Base-by-base conservation (phyloP, 2,888 invertebrate species). In the Subacronicta megacephala region DNA sequence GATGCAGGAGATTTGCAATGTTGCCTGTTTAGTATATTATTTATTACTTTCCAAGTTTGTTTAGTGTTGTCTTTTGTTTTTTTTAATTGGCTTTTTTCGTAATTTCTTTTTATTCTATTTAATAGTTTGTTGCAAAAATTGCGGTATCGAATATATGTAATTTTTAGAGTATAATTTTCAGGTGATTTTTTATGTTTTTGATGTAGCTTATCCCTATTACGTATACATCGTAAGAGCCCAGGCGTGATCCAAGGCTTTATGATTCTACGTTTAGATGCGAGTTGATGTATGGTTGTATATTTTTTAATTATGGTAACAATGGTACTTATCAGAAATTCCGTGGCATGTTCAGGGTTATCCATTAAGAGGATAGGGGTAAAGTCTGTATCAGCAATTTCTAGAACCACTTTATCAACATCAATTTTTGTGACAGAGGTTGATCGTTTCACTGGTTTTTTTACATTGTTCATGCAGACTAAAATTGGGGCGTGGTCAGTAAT, bases 111-210 rank as follows among this genome's bases (percentile, higher is more conserved):
- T n/a, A 18, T n/a, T 31, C 10, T 40, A 12, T 16, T 15, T 17
- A 41, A 10, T 7, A 41, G n/a, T 41, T 50, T 50, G 1, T 47
- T 10, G 3, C 31, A 43, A 7, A 43, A 43, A 18, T 43, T 43
- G 7, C 43, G 43, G 17, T 43, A 43, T 2, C 43, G 43, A 6
- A 33, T 3, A n/a, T 33, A 43, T 2, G 43, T 43, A 0, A 18
- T 18, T n/a, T 43, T 43, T n/a, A 43, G n/a, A 0, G n/a, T 33
- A 18, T 43, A 43, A 9, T 33, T 43, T 6, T 33, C 33, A 12
- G 23, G 43, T 33, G 43, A 12, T 2, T 17, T 33, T 43, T 43
- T 18, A 13, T 17, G 18, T 18, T 43, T 33, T n/a, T 18, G 1
- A 17, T 31, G n/a, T 43, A 20, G 20, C 20, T n/a, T n/a, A n/a